phyloP scores from a whole-genome alignment of 2,797 vertebrate genomes.

The Smutsia temminckii region DNA sequence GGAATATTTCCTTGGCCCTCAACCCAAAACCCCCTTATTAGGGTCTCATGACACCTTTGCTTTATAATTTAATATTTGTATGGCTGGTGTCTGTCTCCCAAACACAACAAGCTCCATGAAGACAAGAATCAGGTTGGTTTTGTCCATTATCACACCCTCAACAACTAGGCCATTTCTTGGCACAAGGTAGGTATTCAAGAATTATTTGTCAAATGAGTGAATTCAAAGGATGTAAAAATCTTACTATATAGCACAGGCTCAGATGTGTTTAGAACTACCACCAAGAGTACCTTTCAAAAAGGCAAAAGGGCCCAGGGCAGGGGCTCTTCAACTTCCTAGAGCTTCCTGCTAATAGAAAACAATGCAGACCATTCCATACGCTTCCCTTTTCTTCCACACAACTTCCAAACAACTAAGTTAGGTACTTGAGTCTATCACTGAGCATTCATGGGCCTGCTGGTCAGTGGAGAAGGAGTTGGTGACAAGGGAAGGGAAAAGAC shows the following conservation, averaged over 20 bases:
- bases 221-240: background rate
- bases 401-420: background rate
- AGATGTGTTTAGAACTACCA: background rate
- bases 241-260: too few species aligned
- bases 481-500: background rate
- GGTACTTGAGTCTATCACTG: background rate
- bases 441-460: background rate
- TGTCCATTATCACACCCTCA: background rate
- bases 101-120: background rate
- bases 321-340: background rate
- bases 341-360: background rate
- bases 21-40: background rate
- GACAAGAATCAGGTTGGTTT: background rate
- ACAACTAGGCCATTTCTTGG: background rate
- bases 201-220: background rate
- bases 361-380: background rate
- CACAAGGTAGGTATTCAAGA: background rate
- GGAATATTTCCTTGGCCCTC: background rate
- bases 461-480: background rate
- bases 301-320: background rate
- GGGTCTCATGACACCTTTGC: background rate
- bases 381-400: background rate
- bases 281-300: background rate
- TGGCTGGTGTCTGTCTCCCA: background rate
- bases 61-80: background rate